Base-by-base conservation (phyloP, 1,140 invertebrate genomes). In the Neoseiulus cucumeris region DNA sequence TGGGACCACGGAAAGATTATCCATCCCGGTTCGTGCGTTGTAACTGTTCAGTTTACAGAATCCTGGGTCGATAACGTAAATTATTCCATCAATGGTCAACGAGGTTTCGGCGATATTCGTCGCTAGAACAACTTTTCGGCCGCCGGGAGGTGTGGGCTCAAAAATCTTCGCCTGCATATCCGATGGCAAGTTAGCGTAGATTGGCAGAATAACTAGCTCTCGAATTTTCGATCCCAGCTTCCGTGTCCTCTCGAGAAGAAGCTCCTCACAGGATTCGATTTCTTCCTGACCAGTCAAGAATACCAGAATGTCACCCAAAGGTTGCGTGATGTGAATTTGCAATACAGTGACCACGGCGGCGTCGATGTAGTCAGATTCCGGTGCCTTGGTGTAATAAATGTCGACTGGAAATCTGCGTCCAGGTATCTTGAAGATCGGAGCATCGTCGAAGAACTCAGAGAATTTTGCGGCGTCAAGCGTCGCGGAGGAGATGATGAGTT, bases 61-160 rank as follows among this genome's bases (percentile, higher is more conserved):
- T 1, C 95, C 96, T 18, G 94, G 92, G 81, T 99, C 96, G 70
- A 99, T 97, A 0, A 99, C 96, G 79, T 95, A 99, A 64, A 91
- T 87, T 68, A 99, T 98, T 71, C 97, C 97, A 75, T 99, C 95
- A 70, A 99, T 99, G 1, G 96, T 99, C 9, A 99, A 78, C 4
- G 94, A 98, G 20, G 96, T 99, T 79, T 98, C 94, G 1, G 96
- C 96, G 73, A 99, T 99, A 75, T 99, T 99, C 22, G 96, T 99
- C 1, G 95, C 95, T 22, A 99, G 76, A 18, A 98, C 85, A 28
- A 97, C 84, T 77, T 84, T 99, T 71, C 95, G 81, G 1, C 93
- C 90, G 67, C 89, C 88, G 25, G 88, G 85, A 44, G 93, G 94
- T 14, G 94, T 96, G 29, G 82, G 80, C 69, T 82, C 81, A 72